These are phyloP conservation scores for Drosophila baimaii DNA, from an alignment of 1,140 invertebrate species.

Conservation along the genomic window DNA sequence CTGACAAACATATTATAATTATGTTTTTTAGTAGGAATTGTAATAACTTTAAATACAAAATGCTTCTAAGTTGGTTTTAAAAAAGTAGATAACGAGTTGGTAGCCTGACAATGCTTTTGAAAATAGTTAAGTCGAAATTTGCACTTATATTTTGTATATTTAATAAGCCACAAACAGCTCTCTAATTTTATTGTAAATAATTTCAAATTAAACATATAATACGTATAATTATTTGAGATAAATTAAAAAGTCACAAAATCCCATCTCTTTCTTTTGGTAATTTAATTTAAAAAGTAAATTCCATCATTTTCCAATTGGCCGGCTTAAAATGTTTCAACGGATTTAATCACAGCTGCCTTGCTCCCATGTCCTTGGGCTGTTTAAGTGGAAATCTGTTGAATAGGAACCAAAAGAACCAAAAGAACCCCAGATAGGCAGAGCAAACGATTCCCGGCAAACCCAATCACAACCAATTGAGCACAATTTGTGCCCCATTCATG, in stretches of 20 bases:
- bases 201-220: background rate
- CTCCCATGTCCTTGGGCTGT: conserved; percentile 5
- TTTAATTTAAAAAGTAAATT: background rate
- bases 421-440: conserved; percentile 11
- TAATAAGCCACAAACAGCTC: too few relatives aligned
- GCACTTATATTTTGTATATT: too few relatives aligned
- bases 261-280: background rate
- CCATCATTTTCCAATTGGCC: conserved; percentile 21
- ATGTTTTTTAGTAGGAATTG: background rate
- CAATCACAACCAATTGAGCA: conserved; percentile 54
- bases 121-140: too few relatives aligned
- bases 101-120: too few relatives aligned
- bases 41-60: background rate
- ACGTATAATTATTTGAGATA: background rate
- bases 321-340: background rate
- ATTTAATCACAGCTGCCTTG: background rate
- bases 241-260: background rate
- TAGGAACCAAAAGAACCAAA: conserved; percentile 13
- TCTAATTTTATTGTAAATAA: background rate
- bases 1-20: background rate
- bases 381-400: conserved; percentile 39
- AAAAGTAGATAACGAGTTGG: too few relatives aligned
- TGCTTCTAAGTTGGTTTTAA: too few relatives aligned
- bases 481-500: conserved; percentile 53
- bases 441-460: conserved; percentile 25